Percentiles rank a stretch among this genome's conserved stretches.
These are phyloP conservation scores for Pantherophis guttatus DNA, from an alignment of 2,113 vertebrate species.

Conservation along the genomic window DNA sequence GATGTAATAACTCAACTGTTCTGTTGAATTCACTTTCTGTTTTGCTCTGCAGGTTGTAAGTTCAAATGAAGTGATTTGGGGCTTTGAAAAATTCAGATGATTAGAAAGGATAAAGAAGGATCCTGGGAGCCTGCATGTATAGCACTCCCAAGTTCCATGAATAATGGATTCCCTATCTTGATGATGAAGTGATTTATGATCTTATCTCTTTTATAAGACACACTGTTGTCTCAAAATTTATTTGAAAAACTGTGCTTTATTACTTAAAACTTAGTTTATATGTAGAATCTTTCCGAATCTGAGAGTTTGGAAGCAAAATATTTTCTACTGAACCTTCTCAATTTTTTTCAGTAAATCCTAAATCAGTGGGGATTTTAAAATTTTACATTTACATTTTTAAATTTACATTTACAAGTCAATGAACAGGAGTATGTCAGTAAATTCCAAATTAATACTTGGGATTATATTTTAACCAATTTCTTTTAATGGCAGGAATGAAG, in stretches of 20 bases:
- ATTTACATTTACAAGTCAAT: too few relatives aligned
- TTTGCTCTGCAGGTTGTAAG: background rate
- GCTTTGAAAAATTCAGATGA: background rate
- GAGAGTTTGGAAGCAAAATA: background rate
- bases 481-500: background rate
- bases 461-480: background rate
- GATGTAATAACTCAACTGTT: background rate
- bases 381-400: background rate
- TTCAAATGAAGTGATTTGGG: background rate
- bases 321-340: background rate
- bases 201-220: background rate
- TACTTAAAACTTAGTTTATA: background rate
- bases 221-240: background rate
- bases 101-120: background rate
- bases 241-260: background rate
- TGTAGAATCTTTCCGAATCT: background rate
- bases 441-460: background rate
- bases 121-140: background rate
- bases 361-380: background rate
- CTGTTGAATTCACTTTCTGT: background rate
- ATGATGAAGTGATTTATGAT: background rate
- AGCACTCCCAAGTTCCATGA: background rate
- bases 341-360: background rate
- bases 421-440: background rate
- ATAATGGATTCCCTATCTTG: background rate